phyloP scores from a whole-genome alignment of 2,888 invertebrate species.

The Lathronympha strigana region DNA sequence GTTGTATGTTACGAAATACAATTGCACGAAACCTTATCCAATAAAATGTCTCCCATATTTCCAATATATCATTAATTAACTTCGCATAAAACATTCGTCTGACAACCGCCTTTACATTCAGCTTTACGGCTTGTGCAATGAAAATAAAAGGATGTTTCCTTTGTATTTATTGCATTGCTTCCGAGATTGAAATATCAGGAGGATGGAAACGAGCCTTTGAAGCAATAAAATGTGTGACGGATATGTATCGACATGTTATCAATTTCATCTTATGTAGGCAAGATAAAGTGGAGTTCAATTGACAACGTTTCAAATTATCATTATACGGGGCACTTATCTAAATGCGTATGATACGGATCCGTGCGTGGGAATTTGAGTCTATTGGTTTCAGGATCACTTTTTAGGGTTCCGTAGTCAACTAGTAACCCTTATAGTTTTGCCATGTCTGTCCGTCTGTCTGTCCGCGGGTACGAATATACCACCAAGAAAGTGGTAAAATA shows the following conservation, averaged over 20 bases:
- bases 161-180: slow-evolving; percentile 20
- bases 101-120: background rate
- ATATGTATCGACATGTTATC: background rate
- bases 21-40: background rate
- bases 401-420: background rate
- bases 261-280: too few relatives aligned
- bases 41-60: background rate
- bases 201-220: background rate
- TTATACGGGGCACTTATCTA: too few relatives aligned
- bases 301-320: too few relatives aligned
- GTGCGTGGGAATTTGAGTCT: too few relatives aligned
- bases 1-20: background rate
- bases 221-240: background rate
- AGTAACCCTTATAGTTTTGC: background rate
- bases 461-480: too few relatives aligned
- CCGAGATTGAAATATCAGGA: slow-evolving; percentile 8
- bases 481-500: too few relatives aligned
- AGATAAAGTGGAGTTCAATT: too few relatives aligned
- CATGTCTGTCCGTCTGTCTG: background rate
- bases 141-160: slow-evolving; percentile 26
- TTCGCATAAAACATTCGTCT: slow-evolving; percentile 4
- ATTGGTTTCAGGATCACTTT: too few relatives aligned
- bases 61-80: slow-evolving; percentile 16
- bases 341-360: too few relatives aligned
- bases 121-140: slow-evolving; percentile 25